Evolutionary conservation across 2,888 invertebrate species (phyloP), one percentile per base, ranked within the genome.

Genomic region (Cylindroiulus punctatus): DNA sequence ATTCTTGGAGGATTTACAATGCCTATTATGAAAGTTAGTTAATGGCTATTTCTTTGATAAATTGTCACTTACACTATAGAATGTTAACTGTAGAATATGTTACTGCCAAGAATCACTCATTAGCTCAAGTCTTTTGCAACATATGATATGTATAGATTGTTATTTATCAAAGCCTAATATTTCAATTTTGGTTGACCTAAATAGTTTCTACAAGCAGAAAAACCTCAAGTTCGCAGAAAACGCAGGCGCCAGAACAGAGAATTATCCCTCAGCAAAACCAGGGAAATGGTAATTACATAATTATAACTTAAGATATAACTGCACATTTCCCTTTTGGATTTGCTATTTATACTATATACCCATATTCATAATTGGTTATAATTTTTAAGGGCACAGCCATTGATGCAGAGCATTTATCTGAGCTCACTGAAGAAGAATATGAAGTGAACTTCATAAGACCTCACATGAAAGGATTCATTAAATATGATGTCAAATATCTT

Each of bases 1-100:
- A 93, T 98, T 90, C 94, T 99, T 89, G 99, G 99, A 52, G 99
- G 99, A 2, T 96, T 98, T 12, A 99, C 99, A 0, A 97, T 99
- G 97, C 99, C 99, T 0, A 92, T 99, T 88, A 92, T 99, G 89
- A 98, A 98, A 89, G 90, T 91, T 57, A 47, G 30, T 44, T 42
- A 84, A 7, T 44, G 22, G 17, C 36, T 84, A 14, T 42, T 65
- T 32, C 19, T 87, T 4, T 42, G 65, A 30, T 85, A 85, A 86
- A 52, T 40, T 52, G n/a, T n/a, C n/a, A n/a, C n/a, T n/a, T n/a
- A n/a, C n/a, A n/a, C n/a, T n/a, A n/a, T n/a, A n/a, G n/a, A n/a
- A n/a, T n/a, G n/a, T n/a, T n/a, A n/a, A n/a, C n/a, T n/a, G n/a
- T n/a, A n/a, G n/a, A n/a, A n/a, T n/a, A n/a, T n/a, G n/a, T n/a